A percentile compares a stretch with the other conserved stretches of the same genome.
Conservation (phyloP, 2,888 invertebrate species). For the Microctonus aethiopoides region DNA sequence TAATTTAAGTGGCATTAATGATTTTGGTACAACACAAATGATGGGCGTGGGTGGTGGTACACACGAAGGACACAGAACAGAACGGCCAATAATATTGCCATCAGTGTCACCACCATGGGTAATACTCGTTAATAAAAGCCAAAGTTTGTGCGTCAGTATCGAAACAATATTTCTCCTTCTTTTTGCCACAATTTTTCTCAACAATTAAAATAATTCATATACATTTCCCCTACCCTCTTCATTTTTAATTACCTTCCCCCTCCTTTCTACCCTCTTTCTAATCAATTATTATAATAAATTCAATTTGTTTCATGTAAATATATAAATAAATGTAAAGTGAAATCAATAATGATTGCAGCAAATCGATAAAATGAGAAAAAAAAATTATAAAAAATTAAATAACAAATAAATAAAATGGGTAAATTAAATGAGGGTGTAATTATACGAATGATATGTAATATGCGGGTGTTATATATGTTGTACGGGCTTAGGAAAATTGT, state of each 20-base stretch:
- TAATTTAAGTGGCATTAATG: slow-evolving; percentile 47
- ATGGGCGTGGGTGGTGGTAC: slow-evolving; percentile 51
- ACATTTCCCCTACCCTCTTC: too few species aligned
- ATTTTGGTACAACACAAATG: slow-evolving; percentile 59
- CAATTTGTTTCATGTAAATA: slow-evolving; percentile 3
- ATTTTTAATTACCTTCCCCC: too few species aligned
- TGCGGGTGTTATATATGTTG: slow-evolving; percentile 3
- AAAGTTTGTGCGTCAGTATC: slow-evolving; percentile 41
- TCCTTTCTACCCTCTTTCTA: too few species aligned
- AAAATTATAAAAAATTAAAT: slow-evolving; percentile 32
- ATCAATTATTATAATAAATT: too few species aligned
- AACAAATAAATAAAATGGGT: slow-evolving; percentile 37
- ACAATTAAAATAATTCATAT: slow-evolving; percentile 15
- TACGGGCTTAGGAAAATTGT: slow-evolving; percentile 4
- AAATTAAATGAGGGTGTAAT: slow-evolving; percentile 41
- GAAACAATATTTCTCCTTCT: slow-evolving; percentile 44
- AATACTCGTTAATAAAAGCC: slow-evolving; percentile 48
- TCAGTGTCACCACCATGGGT: slow-evolving; percentile 59
- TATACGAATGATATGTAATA: slow-evolving; percentile 10
- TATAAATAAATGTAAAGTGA: slow-evolving; percentile 10
- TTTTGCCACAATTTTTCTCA: slow-evolving; percentile 26
- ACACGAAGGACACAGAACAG: slow-evolving; percentile 59
- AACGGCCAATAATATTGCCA: slow-evolving; percentile 55
- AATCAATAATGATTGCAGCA: slow-evolving; percentile 6
- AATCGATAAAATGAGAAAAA: neutral